Conservation (phyloP, 2,113 vertebrate species). For the Choloepus hoffmanni region DNA sequence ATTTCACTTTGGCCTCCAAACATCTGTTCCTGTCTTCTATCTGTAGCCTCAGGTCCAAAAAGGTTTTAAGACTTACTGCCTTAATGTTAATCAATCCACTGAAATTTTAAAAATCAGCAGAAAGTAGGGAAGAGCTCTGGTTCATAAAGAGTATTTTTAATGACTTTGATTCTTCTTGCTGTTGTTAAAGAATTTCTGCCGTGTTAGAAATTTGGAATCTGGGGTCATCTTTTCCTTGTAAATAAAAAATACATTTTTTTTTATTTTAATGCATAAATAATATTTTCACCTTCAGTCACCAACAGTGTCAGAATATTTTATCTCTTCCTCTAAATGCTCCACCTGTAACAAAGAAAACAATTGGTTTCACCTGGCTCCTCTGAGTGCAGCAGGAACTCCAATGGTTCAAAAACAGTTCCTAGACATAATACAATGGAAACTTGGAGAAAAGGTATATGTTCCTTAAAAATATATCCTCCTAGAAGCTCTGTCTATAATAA, state of each 20-base stretch:
- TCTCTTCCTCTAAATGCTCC: background rate
- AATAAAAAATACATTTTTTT: background rate
- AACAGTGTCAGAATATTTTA: background rate
- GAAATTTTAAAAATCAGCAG: background rate
- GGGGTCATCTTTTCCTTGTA: background rate
- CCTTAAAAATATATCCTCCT: background rate
- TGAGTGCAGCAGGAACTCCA: fast-evolving
- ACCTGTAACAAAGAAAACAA: background rate
- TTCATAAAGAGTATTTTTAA: background rate
- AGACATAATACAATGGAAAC: background rate
- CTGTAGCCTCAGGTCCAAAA: constrained; percentile 5
- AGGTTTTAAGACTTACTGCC: background rate
- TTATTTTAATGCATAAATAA: background rate
- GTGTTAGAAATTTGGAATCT: background rate
- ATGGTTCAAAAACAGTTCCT: background rate
- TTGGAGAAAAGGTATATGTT: background rate
- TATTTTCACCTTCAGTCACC: background rate
- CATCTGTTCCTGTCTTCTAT: constrained; percentile 62
- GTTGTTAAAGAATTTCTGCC: background rate
- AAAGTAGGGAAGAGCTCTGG: background rate
- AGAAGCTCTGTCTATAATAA: background rate
- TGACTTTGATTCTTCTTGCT: background rate
- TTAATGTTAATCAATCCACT: background rate
- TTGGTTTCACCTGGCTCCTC: background rate
- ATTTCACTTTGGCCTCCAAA: constrained; percentile 62